These are phyloP conservation scores for Periophthalmodon schlosseri DNA, from an alignment of 2,113 vertebrate species.

Conservation along the genomic window DNA sequence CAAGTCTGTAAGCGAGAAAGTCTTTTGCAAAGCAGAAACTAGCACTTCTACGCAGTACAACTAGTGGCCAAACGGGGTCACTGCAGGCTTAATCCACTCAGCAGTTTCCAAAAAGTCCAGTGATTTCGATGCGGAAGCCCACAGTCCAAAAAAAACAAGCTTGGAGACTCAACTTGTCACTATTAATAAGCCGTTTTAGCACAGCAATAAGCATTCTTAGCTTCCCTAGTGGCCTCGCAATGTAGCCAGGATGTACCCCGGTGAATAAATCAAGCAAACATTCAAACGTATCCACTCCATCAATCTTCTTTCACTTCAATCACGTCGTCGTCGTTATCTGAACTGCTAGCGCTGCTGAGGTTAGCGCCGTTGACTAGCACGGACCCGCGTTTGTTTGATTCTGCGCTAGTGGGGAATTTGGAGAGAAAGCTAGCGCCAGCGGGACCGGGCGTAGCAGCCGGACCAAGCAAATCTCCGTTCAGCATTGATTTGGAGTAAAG, in stretches of 20 bases:
- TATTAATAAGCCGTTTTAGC: neutral
- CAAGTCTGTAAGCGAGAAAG: conserved; percentile 50
- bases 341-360: conserved; percentile 43
- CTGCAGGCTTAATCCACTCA: conserved; percentile 50
- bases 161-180: neutral
- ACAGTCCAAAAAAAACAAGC: conserved; percentile 29
- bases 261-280: conserved; percentile 19
- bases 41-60: conserved; percentile 57
- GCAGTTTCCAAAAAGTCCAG: conserved; percentile 57
- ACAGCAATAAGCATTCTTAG: conserved; percentile 5
- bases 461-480: conserved; percentile 79
- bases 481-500: conserved; percentile 69
- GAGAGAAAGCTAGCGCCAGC: conserved; percentile 88
- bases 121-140: conserved; percentile 62
- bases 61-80: conserved; percentile 54
- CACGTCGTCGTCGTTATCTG: conserved; percentile 80
- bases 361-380: conserved; percentile 75
- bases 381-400: conserved; percentile 78
- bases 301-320: conserved; percentile 87
- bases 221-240: conserved; percentile 11
- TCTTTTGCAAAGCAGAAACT: conserved; percentile 47
- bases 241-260: conserved; percentile 11
- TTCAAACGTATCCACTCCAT: conserved; percentile 12
- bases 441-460: conserved; percentile 83
- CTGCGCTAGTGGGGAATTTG: conserved; percentile 76